Conservation (phyloP, 2,888 invertebrate genomes). For the Tetranychus truncatus region DNA sequence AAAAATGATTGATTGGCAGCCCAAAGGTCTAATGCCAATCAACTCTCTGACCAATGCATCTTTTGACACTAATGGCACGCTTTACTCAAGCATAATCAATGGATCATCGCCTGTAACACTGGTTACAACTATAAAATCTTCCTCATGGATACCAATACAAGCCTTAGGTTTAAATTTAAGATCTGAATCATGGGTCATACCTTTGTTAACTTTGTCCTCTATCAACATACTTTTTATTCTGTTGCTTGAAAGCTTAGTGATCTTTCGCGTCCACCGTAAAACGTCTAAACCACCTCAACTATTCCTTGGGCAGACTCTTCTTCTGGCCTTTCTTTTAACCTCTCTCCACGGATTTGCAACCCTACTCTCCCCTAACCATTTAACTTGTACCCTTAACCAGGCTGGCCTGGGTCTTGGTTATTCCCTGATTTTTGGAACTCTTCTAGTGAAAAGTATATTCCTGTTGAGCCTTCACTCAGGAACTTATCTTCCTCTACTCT, state of each 20-base stretch:
- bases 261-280: conserved; percentile 48
- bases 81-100: neutral
- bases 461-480: conserved; percentile 73
- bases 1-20: neutral
- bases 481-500: conserved; percentile 75
- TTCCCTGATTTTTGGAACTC: conserved; percentile 67
- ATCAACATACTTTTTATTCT: conserved; percentile 65
- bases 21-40: no score
- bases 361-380: conserved; percentile 54
- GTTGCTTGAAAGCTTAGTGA: conserved; percentile 65
- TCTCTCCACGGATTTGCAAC: conserved; percentile 59
- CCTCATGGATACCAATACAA: neutral
- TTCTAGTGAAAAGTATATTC: conserved; percentile 83
- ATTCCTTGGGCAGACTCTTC: conserved; percentile 59
- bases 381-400: conserved; percentile 61
- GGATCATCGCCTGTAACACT: neutral
- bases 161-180: conserved; percentile 18
- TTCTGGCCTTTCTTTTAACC: conserved; percentile 61
- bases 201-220: conserved; percentile 62
- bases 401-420: conserved; percentile 58
- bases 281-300: conserved; percentile 63
- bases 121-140: neutral
- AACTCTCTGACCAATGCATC: neutral
- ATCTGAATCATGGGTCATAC: conserved; percentile 68
- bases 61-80: neutral